Evolutionary conservation across 2,888 invertebrate species (phyloP), one percentile per base, ranked within the genome.

Genomic region (Glomeris marginata): DNA sequence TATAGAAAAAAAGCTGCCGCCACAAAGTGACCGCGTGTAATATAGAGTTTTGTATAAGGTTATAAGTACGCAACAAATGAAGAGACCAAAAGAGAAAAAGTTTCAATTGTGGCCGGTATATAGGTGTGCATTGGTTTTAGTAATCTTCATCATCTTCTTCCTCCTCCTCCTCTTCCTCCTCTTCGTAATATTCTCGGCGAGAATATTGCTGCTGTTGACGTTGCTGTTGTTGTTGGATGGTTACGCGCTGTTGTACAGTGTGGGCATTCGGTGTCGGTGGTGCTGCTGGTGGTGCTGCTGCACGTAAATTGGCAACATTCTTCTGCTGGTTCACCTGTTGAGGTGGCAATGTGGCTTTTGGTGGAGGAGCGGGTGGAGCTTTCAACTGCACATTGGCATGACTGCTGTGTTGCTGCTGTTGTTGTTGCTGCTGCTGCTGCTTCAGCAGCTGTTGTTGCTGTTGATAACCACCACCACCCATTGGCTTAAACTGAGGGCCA

Each of bases 381-480:
- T 38, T 15, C 38, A 38, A 10, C 54, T 54, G 22, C 51, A 42
- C 41, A 46, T 52, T 20, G 41, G 53, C 52, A 44, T 52, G 34
- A 52, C 46, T 20, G 34, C 28, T 2, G 40, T 21, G 18, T 38
- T 18, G n/a, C 8, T 46, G 33, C 59, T 79, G 67, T 78, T 84
- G 66, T 73, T 73, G 64, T 15, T 20, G 16, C 8, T 42, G 42
- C 13, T 42, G 21, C 5, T 42, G 42, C 42, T 41, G 10, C n/a
- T 13, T 41, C 15, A 10, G 15, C 41, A 13, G 10, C 11, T 41
- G 11, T 15, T 15, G 10, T 16, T 42, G 21, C 16, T 16, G 15
- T 2, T 5, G 16, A 42, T 4, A 6, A 42, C 21, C 5, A 42
- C 21, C 42, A 16, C n/a, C 21, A 18, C 16, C 28, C 28, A 28